These are phyloP conservation scores for Perca fluviatilis DNA, from an alignment of 2,113 vertebrate genomes.

Conservation along the genomic window DNA sequence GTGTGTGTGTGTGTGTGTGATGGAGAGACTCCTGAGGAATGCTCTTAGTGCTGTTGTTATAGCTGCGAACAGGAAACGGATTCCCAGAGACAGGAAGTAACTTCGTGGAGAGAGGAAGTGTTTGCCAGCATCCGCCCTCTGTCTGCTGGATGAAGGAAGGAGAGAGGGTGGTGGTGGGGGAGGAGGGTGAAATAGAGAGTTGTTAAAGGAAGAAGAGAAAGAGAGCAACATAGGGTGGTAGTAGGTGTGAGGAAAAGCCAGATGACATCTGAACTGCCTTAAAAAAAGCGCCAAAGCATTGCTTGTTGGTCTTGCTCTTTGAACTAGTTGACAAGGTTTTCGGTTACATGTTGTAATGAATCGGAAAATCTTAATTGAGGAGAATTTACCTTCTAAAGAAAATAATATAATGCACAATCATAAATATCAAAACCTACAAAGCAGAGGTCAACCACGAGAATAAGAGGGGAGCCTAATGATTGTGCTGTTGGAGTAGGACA, in stretches of 20 bases:
- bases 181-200: slow-evolving; percentile 27
- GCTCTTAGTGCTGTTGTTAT: slow-evolving; percentile 69
- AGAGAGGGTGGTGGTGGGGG: neutral
- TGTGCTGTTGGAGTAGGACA: neutral
- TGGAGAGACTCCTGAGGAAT: slow-evolving; percentile 62
- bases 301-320: no score
- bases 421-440: neutral
- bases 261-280: no score
- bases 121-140: slow-evolving; percentile 88
- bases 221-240: neutral
- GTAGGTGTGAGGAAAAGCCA: no score
- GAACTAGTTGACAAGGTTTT: no score
- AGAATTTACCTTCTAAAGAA: neutral
- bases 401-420: neutral
- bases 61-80: slow-evolving; percentile 86
- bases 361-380: neutral
- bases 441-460: neutral
- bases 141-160: slow-evolving; percentile 78
- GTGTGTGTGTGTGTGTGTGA: slow-evolving; percentile 7
- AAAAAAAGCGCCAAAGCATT: no score
- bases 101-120: slow-evolving; percentile 85
- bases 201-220: slow-evolving; percentile 45
- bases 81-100: slow-evolving; percentile 83
- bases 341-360: neutral
- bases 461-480: neutral